These are phyloP conservation scores for Cyprinodon diabolis DNA, from an alignment of 2,797 vertebrate species.

Conservation along the genomic window DNA sequence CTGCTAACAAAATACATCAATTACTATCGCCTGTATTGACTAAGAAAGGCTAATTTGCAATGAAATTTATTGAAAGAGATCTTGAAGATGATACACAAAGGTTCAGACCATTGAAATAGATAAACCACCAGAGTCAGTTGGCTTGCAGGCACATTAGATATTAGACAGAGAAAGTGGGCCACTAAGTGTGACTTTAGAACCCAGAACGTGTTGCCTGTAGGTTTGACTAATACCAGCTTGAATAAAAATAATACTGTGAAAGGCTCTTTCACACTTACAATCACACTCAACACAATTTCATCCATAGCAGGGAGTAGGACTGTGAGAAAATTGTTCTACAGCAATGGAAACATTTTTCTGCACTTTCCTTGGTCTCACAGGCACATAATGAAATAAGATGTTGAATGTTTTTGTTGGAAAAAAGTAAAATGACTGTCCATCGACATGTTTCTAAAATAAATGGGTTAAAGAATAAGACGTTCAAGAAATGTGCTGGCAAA, in stretches of 20 bases:
- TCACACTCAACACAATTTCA: conserved; percentile 74
- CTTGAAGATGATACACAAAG: conserved; percentile 57
- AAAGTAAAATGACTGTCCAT: conserved; percentile 15
- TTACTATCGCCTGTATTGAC: conserved; percentile 55
- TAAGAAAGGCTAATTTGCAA: conserved; percentile 58
- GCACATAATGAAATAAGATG: conserved; percentile 57
- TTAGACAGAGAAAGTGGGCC: conserved; percentile 59
- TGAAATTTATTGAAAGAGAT: conserved; percentile 41
- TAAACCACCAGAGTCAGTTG: conserved; percentile 66
- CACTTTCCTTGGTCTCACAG: conserved; percentile 11
- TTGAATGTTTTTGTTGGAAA: conserved; percentile 43
- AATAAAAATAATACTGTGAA: conserved; percentile 76
- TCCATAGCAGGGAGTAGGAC: conserved; percentile 50
- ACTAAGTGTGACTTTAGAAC: conserved; percentile 57
- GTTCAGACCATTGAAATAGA: conserved; percentile 52
- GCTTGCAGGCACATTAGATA: conserved; percentile 63
- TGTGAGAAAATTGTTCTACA: conserved; percentile 50
- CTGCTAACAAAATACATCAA: conserved; percentile 39
- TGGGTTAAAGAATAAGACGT: conserved; percentile 12
- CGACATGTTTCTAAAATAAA: background rate
- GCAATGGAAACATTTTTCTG: conserved; percentile 48
- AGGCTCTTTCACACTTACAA: conserved; percentile 70
- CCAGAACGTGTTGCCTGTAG: conserved; percentile 68
- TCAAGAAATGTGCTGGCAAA: conserved; percentile 13
- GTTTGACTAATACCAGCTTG: conserved; percentile 70